Evolutionary conservation across 2,888 invertebrate genomes (phyloP), one percentile per base, ranked within the genome.

Genomic region (Brenthis daphne): DNA sequence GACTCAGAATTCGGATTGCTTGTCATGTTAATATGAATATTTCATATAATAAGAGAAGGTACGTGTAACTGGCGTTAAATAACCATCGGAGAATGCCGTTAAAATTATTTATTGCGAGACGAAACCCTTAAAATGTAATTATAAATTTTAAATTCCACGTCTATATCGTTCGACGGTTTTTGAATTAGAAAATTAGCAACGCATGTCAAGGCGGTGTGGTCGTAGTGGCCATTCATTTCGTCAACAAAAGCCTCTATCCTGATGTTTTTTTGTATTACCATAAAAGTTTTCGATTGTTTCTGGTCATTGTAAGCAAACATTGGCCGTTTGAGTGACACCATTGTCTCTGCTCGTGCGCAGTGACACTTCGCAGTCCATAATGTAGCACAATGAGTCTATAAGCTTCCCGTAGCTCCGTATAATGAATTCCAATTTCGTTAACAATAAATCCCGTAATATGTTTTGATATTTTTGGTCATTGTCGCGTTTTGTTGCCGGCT

Each of bases 171-270:
- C 75, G 73, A 79, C 77, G 76, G 77, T 75, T 76, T 76, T 76
- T 80, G 82, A 88, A 89, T 88, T 86, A 78, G 81, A 82, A 85
- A 90, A 91, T 92, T 92, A 86, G 89, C 86, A 84, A 92, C 89
- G 91, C 86, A 82, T 77, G 79, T 86, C 87, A 83, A 82, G 79
- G 55, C 82, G 82, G 89, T 92, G 92, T 90, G 91, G 90, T 90
- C 88, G 81, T 73, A 56, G 70, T 76, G 75, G 79, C 84, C 86
- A 87, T 89, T 88, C 84, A 85, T 80, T 73, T 72, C 66, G 69
- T 70, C 77, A 79, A 86, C 87, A 87, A 89, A 82, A 79, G 72
- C 48, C 37, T 73, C 69, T 72, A 53, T 69, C 56, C 65, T 76
- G 73, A 73, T 69, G 73, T 74, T 76, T 77, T 77, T 79, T 80